phyloP scores from a whole-genome alignment of 2,797 vertebrate species.

The Alfaro cultratus region DNA sequence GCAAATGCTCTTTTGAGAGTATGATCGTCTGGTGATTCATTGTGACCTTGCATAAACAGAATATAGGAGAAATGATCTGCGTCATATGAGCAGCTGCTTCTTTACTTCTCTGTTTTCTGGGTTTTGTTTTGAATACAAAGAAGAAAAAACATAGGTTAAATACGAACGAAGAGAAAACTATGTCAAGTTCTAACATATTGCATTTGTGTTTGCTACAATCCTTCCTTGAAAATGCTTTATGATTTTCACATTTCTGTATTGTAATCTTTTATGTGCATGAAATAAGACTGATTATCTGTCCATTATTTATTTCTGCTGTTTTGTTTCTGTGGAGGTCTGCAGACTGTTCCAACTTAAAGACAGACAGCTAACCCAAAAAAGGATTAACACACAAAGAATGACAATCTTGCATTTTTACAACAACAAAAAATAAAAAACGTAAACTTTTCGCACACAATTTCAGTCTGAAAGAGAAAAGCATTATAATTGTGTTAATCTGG shows the following conservation, averaged over 20 bases:
- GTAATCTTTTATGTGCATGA: neutral
- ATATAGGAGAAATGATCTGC: neutral
- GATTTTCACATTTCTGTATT: neutral
- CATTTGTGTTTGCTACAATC: neutral
- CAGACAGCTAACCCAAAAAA: neutral
- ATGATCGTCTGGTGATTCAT: neutral
- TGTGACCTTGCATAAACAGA: neutral
- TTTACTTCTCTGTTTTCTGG: neutral
- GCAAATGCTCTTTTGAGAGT: neutral
- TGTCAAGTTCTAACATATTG: neutral
- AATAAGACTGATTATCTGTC: neutral
- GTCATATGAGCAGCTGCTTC: neutral
- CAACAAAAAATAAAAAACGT: neutral
- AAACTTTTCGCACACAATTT: neutral
- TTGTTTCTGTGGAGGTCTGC: neutral
- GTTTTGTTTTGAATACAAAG: neutral
- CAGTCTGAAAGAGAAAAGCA: neutral
- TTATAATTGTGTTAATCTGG: neutral
- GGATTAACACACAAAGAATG: neutral
- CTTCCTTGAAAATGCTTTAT: neutral
- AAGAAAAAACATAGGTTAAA: neutral
- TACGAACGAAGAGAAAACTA: neutral
- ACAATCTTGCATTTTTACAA: neutral
- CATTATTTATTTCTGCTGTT: neutral
- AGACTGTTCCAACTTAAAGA: neutral